Evolutionary conservation across 2,888 invertebrate genomes (phyloP).

Genomic region (Halictus quadricinctus): DNA sequence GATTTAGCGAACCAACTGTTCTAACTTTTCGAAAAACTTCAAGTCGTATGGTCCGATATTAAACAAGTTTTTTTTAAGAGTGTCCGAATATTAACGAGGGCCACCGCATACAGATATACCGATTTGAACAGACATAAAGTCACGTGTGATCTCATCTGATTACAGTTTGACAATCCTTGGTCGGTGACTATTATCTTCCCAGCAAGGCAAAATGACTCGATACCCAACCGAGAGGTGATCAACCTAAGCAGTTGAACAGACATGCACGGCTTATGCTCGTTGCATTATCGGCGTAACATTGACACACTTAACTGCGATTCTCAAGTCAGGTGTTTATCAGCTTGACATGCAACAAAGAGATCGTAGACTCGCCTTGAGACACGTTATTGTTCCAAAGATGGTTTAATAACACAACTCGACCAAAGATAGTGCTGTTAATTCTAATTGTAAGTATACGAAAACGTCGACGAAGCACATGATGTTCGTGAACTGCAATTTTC

Average conservation of each 20-base stretch:
- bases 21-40: no score
- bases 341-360: constrained; percentile 22
- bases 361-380: not conserved
- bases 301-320: constrained; percentile 53
- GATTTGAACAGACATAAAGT: not conserved
- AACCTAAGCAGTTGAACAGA: constrained; percentile 21
- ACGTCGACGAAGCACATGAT: not conserved
- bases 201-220: not conserved
- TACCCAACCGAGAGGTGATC: constrained; percentile 2
- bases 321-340: constrained; percentile 46
- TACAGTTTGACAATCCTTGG: not conserved
- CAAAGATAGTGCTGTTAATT: not conserved
- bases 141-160: not conserved
- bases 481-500: not conserved
- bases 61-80: no score
- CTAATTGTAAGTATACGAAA: not conserved
- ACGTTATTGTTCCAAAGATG: not conserved
- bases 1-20: no score
- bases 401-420: not conserved
- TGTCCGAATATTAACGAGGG: no score
- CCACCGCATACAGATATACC: no score
- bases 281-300: constrained; percentile 61
- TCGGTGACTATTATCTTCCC: not conserved
- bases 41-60: no score
- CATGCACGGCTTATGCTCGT: constrained; percentile 27